phyloP scores from a whole-genome alignment of 2,797 vertebrate species.

The Oreonectes daqikongensis region DNA sequence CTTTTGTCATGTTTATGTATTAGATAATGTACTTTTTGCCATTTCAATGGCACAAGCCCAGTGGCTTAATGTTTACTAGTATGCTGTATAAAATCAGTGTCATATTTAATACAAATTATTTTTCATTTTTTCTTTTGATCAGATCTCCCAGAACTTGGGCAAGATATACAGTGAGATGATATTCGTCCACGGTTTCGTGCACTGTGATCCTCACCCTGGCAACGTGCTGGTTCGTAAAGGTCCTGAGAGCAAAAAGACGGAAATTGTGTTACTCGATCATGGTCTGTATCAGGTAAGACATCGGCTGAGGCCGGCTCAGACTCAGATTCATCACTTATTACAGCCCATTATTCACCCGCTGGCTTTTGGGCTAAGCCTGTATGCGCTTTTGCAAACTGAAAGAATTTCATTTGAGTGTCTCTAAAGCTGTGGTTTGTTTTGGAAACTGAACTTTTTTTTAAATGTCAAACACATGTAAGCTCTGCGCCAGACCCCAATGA shows the following conservation, averaged over 20 bases:
- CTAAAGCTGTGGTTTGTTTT: conserved; percentile 61
- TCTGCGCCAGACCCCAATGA: too few relatives aligned
- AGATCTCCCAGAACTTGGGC: conserved; percentile 91
- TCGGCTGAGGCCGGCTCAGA: conserved; percentile 22
- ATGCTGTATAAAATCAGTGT: background rate
- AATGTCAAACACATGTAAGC: too few relatives aligned
- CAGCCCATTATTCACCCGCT: conserved; percentile 70
- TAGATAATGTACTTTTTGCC: too few relatives aligned
- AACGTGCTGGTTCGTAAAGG: conserved; percentile 90
- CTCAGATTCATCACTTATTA: conserved; percentile 67
- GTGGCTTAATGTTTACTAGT: too few relatives aligned
- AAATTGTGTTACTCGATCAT: conserved; percentile 92
- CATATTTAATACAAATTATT: background rate
- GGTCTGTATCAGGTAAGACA: conserved; percentile 85
- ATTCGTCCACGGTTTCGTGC: conserved; percentile 95
- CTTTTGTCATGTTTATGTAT: too few relatives aligned
- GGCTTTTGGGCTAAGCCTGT: conserved; percentile 48
- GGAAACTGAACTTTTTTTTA: conserved; percentile 48
- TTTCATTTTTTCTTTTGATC: conserved; percentile 15
- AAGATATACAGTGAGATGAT: conserved; percentile 98
- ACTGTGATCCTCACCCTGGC: conserved; percentile 96
- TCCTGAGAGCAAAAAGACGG: conserved; percentile 75
- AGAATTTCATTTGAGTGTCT: conserved; percentile 79
- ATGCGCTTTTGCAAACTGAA: conserved; percentile 65
- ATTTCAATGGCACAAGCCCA: too few relatives aligned